Conservation (phyloP, 2,888 invertebrate species). For the Dicyrtoma fusca region DNA sequence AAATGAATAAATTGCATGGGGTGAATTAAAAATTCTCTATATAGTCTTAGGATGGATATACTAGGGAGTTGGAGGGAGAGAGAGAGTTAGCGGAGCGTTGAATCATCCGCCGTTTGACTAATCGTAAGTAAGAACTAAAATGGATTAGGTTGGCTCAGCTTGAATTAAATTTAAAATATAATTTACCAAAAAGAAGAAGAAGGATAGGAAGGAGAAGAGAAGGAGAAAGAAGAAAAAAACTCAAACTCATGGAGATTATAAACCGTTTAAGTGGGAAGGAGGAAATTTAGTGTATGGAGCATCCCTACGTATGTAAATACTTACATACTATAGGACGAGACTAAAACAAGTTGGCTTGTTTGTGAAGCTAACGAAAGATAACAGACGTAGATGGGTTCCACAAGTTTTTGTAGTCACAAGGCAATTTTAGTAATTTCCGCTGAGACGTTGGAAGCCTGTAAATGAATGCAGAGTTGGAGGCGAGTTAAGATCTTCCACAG, state of each 20-base stretch:
- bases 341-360: slow-evolving; percentile 30
- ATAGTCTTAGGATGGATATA: no score
- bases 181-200: not conserved
- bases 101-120: no score
- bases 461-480: slow-evolving; percentile 19
- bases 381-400: slow-evolving; percentile 32
- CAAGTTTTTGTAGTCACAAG: slow-evolving; percentile 34
- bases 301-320: no score
- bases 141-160: no score
- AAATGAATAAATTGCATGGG: no score
- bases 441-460: slow-evolving; percentile 38
- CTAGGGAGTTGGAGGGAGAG: no score
- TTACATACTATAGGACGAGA: not conserved
- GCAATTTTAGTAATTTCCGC: slow-evolving; percentile 46
- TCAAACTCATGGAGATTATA: slow-evolving; percentile 1
- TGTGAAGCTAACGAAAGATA: slow-evolving; percentile 34
- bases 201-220: not conserved
- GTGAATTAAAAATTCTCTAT: no score
- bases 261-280: slow-evolving; percentile 14
- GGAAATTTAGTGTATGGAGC: not conserved
- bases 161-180: no score
- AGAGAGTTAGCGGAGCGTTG: no score
- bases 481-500: not conserved
- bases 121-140: no score
- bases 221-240: slow-evolving; percentile 9